Percentiles rank a stretch among this genome's conserved stretches.
These are phyloP conservation scores for Rhinolophus sinicus DNA, from an alignment of 2,113 vertebrate species.

Conservation along the genomic window DNA sequence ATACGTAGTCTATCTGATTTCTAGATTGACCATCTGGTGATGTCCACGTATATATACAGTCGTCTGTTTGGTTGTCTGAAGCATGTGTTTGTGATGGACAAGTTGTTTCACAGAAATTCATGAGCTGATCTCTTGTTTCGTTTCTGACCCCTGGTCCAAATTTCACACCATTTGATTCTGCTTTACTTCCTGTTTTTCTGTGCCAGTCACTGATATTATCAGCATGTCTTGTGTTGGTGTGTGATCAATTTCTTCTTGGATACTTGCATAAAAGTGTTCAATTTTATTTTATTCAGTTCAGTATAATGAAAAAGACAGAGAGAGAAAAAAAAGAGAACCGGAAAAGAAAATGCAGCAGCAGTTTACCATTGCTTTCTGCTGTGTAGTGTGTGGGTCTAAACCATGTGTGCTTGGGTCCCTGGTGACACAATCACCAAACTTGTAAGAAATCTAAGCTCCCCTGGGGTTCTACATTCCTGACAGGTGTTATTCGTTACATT, in stretches of 20 bases:
- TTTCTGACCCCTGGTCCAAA: neutral
- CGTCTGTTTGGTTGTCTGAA: neutral
- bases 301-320: neutral
- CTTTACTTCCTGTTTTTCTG: neutral
- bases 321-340: neutral
- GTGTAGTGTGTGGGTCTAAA: neutral
- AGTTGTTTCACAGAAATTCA: neutral
- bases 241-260: neutral
- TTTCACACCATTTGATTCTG: neutral
- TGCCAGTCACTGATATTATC: neutral
- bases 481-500: neutral
- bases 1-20: neutral
- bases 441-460: neutral
- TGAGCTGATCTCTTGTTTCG: neutral
- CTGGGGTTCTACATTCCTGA: neutral
- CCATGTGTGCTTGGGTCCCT: neutral
- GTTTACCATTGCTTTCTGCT: neutral
- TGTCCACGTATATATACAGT: neutral
- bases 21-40: neutral
- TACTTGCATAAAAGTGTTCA: neutral
- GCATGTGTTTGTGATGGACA: neutral
- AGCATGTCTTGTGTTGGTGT: neutral
- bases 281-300: neutral
- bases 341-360: neutral
- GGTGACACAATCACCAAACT: neutral